Evolutionary conservation across 2,888 invertebrate species (phyloP), one percentile per base, ranked within the genome.

Genomic region (Sinodicranocentrus sp.): DNA sequence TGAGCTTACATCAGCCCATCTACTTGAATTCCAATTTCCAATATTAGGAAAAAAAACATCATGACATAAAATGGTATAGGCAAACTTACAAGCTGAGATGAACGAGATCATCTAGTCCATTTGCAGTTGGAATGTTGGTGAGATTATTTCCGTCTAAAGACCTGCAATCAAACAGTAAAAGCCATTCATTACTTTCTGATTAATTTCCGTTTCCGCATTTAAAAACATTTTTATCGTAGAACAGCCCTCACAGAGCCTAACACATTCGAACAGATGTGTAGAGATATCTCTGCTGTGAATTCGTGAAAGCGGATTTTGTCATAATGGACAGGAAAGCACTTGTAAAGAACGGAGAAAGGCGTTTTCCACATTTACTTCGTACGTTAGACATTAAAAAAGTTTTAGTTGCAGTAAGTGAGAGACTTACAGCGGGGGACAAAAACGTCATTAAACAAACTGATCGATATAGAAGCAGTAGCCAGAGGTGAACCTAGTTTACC

Each of bases 101-200:
- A 26, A 91, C 91, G 84, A 93, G 89, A 88, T 91, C 91, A 70
- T 89, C 87, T 67, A 90, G 89, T 75, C 89, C 89, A 43, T 90
- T 90, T 72, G 91, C 89, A 19, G 89, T 88, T 33, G 94, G 94
- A 89, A 94, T 92, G 87, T 91, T 91, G 80, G 91, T 91, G 85
- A 94, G 91, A 68, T 91, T 90, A 89, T 94, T 94, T 89, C 92
- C 92, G 88, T 93, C 92, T 85, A 94, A 91, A 90, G 92, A 92
- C 85, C 92, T 92, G 89, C 44, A 90, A 88, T 71, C 71, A 76
- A 80, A 78, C 52, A 71, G 83, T 71, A 72, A 70, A 26, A 59
- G 21, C 59, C 63, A 54, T 70, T 44, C 21, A 63, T 59, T 59
- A 65, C 13, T 43, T 65, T 65, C 59, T 48, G 67, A 59, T 71